Base-by-base conservation (phyloP, 2,797 vertebrate genomes). In the Sebastes baramenuke region DNA sequence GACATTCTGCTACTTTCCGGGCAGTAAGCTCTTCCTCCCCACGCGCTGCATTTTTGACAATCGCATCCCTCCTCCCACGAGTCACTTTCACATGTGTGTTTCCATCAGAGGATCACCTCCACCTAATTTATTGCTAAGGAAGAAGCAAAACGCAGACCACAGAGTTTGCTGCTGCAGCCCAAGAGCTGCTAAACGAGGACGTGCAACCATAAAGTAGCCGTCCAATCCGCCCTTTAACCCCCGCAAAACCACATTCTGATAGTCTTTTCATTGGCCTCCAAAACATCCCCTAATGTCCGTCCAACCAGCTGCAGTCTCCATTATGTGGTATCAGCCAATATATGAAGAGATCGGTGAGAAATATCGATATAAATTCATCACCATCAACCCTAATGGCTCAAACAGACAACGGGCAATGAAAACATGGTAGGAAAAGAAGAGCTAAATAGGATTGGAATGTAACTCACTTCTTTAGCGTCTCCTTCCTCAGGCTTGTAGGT, bases 381-480 rank as follows among this genome's bases (percentile, higher is more conserved):
- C 72, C 49, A 82, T 84, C 42, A 84, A 87, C 80, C 29, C 29
- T 68, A 80, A 91, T 89, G 84, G 67, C 65, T 91, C 18, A 77
- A 93, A 88, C 89, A 93, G 88, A 82, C 66, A 77, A 76, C 49
- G 75, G 27, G 58, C 22, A 65, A 34, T 66, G 66, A 76, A 82
- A 72, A 56, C 61, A 69, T 4, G 42, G 49, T 27, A 10, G 22
- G 22, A 70, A 70, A n/a, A 27, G 36, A 27, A 69, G 72, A 67
- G n/a, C 18, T 34, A 13, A 29, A 58, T 9, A 42, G 7, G 6
- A 20, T 4, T 71, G 11, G 38, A 84, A 61, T 18, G 8, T 67
- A 81, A 67, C 93, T 91, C 91, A 99, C 99, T 96, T 99, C 96
- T 93, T 98, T 99, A 55, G 93, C 12, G 0, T 97, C 97, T 49